Evolutionary conservation across 2,888 invertebrate genomes (phyloP), one percentile per base, ranked within the genome.

Genomic region (Toxonevra muliebris): DNA sequence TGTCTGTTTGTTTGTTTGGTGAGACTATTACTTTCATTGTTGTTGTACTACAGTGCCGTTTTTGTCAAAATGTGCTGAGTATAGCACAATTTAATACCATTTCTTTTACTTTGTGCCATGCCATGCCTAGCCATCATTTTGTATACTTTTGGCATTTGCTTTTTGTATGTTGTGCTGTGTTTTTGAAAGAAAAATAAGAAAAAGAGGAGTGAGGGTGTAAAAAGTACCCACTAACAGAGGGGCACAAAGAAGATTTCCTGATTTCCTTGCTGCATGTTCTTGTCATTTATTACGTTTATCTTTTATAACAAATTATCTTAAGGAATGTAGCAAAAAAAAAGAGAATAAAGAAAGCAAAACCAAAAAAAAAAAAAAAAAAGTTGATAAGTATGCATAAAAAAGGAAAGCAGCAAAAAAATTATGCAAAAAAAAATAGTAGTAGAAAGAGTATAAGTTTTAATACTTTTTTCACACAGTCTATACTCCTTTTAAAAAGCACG

Each of bases 201-300:
- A 7, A 30, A 30, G 30, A 2, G 3, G 7, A 30, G 7, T 30
- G 30, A 30, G 30, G 7, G 30, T 30, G 30, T 7, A 30, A 30
- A 30, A 30, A 30, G 30, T 2, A 30, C 7, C 7, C 30, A 2
- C 30, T 30, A 30, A 30, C 30, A 30, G 7, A 30, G 30, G 30
- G 30, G 30, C 30, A 30, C 30, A 30, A 30, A 7, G 30, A 2
- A 7, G 30, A 2, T 7, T 4, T 30, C 2, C 2, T 4, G 30
- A 30, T 30, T 4, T 30, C 30, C 30, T 30, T 79, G 75, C 75
- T 74, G 75, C 73, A 11, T 61, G 53, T 60, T 30, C 10, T 43
- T 78, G 77, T 77, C 79, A 79, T 81, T 80, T 80, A 80, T 81
- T 81, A 79, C 80, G 78, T 80, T 80, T 80, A 80, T 80, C 78